Conservation (phyloP, 2,113 vertebrate genomes). For the Anas platyrhynchos region DNA sequence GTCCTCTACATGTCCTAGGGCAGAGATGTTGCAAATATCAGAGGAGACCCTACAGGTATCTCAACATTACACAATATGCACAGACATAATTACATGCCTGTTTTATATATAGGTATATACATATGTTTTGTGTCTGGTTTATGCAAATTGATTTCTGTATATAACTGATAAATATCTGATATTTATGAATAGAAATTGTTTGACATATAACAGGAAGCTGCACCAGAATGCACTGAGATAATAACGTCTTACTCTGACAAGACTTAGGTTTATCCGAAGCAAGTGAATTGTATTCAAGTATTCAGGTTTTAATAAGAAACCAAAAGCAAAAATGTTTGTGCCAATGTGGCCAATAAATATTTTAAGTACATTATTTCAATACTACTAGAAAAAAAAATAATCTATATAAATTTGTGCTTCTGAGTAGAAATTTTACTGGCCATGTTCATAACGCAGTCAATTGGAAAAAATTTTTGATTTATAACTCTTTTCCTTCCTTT, state of each 20-base stretch:
- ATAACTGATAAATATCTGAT: not conserved
- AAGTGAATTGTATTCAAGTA: not conserved
- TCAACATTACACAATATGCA: not conserved
- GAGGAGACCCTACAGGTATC: not conserved
- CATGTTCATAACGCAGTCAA: not conserved
- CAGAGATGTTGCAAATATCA: not conserved
- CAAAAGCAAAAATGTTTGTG: not conserved
- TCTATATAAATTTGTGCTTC: not conserved
- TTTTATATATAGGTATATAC: not conserved
- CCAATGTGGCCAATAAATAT: not conserved
- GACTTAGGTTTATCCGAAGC: not conserved
- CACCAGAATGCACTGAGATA: not conserved
- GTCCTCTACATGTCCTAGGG: not conserved
- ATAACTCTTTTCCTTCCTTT: not conserved
- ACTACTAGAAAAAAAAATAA: not conserved
- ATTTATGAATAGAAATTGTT: not conserved
- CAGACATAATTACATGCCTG: not conserved
- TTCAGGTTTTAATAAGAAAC: not conserved
- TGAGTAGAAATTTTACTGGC: not conserved
- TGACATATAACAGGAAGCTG: not conserved
- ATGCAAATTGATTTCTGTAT: not conserved
- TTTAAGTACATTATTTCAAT: not conserved
- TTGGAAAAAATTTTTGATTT: not conserved
- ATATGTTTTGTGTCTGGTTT: not conserved
- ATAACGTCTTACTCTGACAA: not conserved